phyloP scores from a whole-genome alignment of 2,113 vertebrate genomes.

The Ophiodon elongatus region DNA sequence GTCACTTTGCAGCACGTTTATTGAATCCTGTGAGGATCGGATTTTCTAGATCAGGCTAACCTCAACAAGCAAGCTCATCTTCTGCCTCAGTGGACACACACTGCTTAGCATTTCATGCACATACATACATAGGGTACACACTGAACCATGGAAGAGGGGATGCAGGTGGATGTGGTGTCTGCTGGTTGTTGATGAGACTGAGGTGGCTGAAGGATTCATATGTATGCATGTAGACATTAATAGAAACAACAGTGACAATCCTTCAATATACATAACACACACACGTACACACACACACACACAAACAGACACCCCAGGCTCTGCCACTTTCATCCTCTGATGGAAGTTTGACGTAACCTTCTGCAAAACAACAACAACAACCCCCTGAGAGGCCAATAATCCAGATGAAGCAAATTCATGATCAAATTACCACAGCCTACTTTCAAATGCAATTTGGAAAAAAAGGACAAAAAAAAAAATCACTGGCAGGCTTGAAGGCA shows the following conservation, averaged over 20 bases:
- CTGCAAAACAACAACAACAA: conserved; percentile 37
- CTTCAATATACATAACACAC: conserved; percentile 35
- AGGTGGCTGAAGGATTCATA: conserved; percentile 14
- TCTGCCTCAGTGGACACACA: background rate
- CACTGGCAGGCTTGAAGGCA: conserved; percentile 35
- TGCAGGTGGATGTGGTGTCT: conserved; percentile 7
- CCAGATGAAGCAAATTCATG: conserved; percentile 51
- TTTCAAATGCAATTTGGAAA: conserved; percentile 55
- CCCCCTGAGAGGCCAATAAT: conserved; percentile 40
- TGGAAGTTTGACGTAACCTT: conserved; percentile 35
- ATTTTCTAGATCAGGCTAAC: conserved; percentile 4
- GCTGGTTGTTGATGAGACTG: conserved; percentile 12
- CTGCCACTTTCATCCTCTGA: background rate
- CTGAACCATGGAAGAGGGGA: background rate
- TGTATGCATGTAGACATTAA: conserved; percentile 20
- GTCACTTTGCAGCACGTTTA: background rate
- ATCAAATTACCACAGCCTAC: conserved; percentile 59
- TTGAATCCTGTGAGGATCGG: background rate
- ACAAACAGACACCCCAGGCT: conserved; percentile 14
- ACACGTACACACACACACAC: conserved; percentile 6
- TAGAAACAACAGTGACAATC: conserved; percentile 6
- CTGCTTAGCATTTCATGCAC: background rate
- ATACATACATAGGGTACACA: background rate
- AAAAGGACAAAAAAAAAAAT: conserved; percentile 12
- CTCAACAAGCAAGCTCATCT: conserved; percentile 5